Evolutionary conservation across 2,888 invertebrate species (phyloP), one percentile per base, ranked within the genome.

Genomic region (Carterocephalus palaemon): DNA sequence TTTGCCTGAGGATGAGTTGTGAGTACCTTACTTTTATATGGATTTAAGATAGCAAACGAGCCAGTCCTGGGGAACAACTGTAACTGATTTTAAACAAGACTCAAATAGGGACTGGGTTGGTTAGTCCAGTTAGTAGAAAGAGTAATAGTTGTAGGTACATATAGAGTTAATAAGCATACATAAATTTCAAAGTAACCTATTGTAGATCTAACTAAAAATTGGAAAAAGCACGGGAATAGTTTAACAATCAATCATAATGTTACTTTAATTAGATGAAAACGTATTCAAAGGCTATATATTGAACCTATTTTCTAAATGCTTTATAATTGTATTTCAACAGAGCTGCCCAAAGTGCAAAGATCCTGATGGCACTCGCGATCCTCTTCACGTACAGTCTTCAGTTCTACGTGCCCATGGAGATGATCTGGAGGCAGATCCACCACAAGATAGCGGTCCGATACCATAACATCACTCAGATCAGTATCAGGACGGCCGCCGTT

Each of bases 361-460:
- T 95, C 3, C 79, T 95, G 53, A 96, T 98, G 88, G 95, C 95
- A 0, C 56, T 95, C 1, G 94, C 97, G 0, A 95, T 98, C 49
- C 92, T 96, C 59, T 92, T 98, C 62, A 94, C 97, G 0, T 99
- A 95, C 67, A 93, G 94, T 4, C 88, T 99, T 0, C 98, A 98
- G 78, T 94, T 95, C 72, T 98, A 95, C 76, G 97, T 98, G 0
- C 96, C 98, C 0, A 91, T 95, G 78, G 94, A 95, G 50, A 95
- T 98, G 57, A 90, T 97, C 19, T 96, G 94, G 90, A 91, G 92
- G 19, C 88, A 90, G 59, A 73, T 96, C 2, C 84, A 89, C 47
- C 67, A 73, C 13, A 82, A 79, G 49, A 70, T 90, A 24, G 74
- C 88, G 0, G 76, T 84, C 32, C 75, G 83, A 38, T 87, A 78